Evolutionary conservation across 2,113 vertebrate species (phyloP).

Genomic region (Coryphaenoides rupestris): DNA sequence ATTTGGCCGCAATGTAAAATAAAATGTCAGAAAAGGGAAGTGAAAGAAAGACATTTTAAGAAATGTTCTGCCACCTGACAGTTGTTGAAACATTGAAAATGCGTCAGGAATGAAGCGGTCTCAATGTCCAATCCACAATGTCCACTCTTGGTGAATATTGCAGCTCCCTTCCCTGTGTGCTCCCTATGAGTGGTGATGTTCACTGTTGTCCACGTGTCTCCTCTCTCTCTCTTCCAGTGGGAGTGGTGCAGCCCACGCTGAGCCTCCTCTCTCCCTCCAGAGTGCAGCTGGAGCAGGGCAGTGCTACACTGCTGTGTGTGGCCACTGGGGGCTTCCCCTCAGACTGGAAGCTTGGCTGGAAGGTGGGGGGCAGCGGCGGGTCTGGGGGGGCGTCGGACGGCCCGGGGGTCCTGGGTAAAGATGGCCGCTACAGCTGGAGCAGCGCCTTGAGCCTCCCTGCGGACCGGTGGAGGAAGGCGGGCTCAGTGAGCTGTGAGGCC

Average conservation of each 20-base stretch:
- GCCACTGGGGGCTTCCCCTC: constrained; percentile 48
- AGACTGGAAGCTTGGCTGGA: constrained; percentile 48
- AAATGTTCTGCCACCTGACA: neutral
- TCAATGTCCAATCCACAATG: neutral
- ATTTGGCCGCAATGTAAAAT: neutral
- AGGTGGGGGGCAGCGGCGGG: constrained; percentile 31
- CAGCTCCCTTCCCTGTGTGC: too few species aligned
- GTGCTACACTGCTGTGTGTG: too few species aligned
- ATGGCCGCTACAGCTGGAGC: constrained; percentile 42
- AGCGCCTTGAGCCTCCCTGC: constrained; percentile 49
- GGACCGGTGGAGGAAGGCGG: constrained; percentile 35
- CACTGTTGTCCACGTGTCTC: too few species aligned
- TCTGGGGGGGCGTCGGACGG: constrained; percentile 24
- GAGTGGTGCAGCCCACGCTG: too few species aligned
- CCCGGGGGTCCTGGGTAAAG: constrained; percentile 19
- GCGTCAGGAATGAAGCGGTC: neutral
- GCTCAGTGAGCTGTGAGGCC: constrained; percentile 52
- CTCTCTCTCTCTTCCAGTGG: too few species aligned
- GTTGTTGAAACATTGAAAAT: too few species aligned
- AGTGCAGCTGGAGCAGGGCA: too few species aligned
- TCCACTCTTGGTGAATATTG: neutral
- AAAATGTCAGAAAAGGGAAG: neutral
- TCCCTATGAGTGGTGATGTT: too few species aligned
- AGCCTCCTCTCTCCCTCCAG: too few species aligned
- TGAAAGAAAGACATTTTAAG: neutral